Conservation (phyloP, 2,113 vertebrate species). For the Telmatochromis sp. region DNA sequence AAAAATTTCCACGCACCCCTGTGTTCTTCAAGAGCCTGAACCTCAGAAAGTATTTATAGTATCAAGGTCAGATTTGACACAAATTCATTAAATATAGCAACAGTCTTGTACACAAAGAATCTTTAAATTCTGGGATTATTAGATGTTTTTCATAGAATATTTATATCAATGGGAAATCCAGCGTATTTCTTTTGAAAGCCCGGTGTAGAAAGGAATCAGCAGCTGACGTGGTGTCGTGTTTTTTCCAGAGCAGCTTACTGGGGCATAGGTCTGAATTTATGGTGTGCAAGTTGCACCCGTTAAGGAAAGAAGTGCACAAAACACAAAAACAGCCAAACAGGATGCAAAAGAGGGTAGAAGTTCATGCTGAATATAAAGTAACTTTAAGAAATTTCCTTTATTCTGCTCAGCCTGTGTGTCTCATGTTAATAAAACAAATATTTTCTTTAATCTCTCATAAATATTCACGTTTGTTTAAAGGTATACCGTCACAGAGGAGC, state of each 20-base stretch:
- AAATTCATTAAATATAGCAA: rapidly evolving
- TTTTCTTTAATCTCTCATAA: neutral
- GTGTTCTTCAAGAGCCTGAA: neutral
- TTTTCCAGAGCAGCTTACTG: neutral
- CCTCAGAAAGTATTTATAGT: neutral
- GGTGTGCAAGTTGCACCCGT: neutral
- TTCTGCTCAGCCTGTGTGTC: neutral
- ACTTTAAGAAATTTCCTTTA: neutral
- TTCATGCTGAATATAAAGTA: neutral
- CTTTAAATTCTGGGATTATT: neutral
- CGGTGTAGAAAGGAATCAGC: neutral
- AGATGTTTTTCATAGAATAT: neutral
- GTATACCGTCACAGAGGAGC: rapidly evolving
- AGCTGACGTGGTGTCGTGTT: neutral
- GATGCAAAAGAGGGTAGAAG: neutral
- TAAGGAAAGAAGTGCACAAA: neutral
- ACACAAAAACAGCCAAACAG: neutral
- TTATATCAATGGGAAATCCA: neutral
- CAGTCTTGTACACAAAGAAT: neutral
- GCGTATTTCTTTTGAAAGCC: neutral
- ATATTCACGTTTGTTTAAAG: neutral
- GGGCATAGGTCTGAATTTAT: neutral
- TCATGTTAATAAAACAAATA: rapidly evolving
- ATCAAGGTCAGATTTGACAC: rapidly evolving
- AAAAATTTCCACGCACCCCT: neutral